Evolutionary conservation across 2,888 invertebrate genomes (phyloP), one percentile per base, ranked within the genome.

Genomic region (Yponomeuta evonymella): DNA sequence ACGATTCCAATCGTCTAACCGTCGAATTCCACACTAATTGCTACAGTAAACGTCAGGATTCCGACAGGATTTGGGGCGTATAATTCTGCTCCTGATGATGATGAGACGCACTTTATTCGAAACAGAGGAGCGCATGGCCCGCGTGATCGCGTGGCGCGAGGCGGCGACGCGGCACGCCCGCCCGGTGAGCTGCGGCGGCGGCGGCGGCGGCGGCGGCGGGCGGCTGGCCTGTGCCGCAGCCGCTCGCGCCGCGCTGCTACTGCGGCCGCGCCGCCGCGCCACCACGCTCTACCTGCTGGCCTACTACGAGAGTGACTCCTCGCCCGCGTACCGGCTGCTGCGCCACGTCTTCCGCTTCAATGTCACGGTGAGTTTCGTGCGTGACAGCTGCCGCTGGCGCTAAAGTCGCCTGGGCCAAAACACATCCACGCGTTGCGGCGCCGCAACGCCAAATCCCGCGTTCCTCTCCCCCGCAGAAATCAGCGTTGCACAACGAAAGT

Each of bases 291-390:
- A 78, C 71, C 77, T 87, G 76, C 85, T 89, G 69, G 89, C 89
- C 67, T 85, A 88, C 81, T 89, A 89, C 83, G 81, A 83, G 79
- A 84, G 88, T 15, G 69, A 48, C 58, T 12, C 51, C 15, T 58
- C 75, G 67, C 72, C 77, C 76, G 73, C 78, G 79, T 76, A 83
- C 73, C 83, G 90, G 70, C 81, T 90, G 75, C 80, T 89, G 70
- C 73, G 90, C 8, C 91, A 91, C 76, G 85, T 85, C 48, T 89
- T 90, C 80, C 79, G 79, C 71, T 84, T 87, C 76, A 73, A 72
- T 15, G 81, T 86, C 36, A 73, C 79, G 67, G 89, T 89, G 15
- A 58, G 51, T 58, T 33, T 1, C 23, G 23, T 23, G 23, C 23
- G 23, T 23, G 23, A 23, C 23, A 23, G 23, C 23, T 23, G 23